phyloP scores from a whole-genome alignment of 1,140 invertebrate genomes.

The Dinoponera quadriceps region DNA sequence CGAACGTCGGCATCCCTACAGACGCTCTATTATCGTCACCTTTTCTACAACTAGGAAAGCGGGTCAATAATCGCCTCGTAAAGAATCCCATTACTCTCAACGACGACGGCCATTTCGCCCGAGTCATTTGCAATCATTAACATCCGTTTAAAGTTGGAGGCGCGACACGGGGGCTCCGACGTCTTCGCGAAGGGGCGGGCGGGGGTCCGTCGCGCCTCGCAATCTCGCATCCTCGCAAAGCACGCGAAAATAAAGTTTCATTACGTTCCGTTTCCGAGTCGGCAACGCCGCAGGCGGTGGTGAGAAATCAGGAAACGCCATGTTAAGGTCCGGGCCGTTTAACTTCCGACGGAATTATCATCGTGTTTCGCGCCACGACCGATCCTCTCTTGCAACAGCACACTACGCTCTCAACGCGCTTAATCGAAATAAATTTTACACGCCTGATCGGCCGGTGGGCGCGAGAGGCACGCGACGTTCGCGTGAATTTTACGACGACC shows the following conservation, averaged over 20 bases:
- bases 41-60: slow-evolving; percentile 69
- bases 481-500: slow-evolving; percentile 13
- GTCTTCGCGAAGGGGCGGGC: slow-evolving; percentile 11
- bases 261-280: slow-evolving; percentile 32
- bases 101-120: slow-evolving; percentile 61
- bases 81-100: slow-evolving; percentile 71
- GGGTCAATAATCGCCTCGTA: slow-evolving; percentile 74
- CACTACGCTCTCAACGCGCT: neutral
- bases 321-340: slow-evolving; percentile 37
- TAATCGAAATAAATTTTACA: slow-evolving; percentile 39
- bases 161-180: slow-evolving; percentile 13
- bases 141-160: slow-evolving; percentile 54
- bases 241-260: slow-evolving; percentile 59
- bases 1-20: slow-evolving; percentile 41
- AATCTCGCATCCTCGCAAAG: slow-evolving; percentile 37
- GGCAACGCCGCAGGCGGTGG: neutral
- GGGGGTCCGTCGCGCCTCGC: neutral
- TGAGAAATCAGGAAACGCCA: slow-evolving; percentile 42
- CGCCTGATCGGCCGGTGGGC: neutral
- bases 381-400: neutral
- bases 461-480: slow-evolving; percentile 2
- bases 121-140: slow-evolving; percentile 70
- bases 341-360: slow-evolving; percentile 31
- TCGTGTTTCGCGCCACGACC: slow-evolving; percentile 16
- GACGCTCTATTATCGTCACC: slow-evolving; percentile 67